Percentiles rank a stretch among this genome's conserved stretches.
Conservation (phyloP, 2,113 vertebrate genomes). For the Gopherus evgoodei region DNA sequence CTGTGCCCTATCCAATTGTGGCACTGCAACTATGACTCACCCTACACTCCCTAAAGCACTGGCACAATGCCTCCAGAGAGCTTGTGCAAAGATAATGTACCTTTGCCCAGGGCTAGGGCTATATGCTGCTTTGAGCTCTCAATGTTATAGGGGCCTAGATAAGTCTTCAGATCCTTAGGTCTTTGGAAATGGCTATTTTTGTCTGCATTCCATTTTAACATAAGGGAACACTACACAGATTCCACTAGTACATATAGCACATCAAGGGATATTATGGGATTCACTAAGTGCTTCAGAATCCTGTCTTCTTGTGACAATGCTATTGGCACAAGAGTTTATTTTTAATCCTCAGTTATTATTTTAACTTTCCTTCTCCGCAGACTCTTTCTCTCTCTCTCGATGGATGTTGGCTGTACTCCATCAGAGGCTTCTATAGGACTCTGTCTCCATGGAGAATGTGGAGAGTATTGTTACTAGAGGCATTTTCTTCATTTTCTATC, state of each 20-base stretch:
- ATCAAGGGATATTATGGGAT: neutral
- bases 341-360: neutral
- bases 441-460: neutral
- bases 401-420: neutral
- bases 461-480: neutral
- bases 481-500: neutral
- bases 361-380: neutral
- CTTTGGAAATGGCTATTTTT: neutral
- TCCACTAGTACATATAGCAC: neutral
- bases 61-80: neutral
- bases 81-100: neutral
- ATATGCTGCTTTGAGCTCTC: neutral
- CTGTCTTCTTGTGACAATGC: neutral
- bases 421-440: neutral
- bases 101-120: neutral
- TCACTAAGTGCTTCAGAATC: neutral
- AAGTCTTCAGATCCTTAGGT: neutral
- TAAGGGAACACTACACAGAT: neutral
- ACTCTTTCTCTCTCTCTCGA: neutral
- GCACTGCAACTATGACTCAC: neutral
- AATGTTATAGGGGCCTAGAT: neutral
- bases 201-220: neutral
- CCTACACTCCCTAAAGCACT: neutral
- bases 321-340: neutral
- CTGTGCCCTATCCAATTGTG: neutral